Conservation (phyloP, 1,140 invertebrate species). For the Ceratosolen fusciceps region DNA sequence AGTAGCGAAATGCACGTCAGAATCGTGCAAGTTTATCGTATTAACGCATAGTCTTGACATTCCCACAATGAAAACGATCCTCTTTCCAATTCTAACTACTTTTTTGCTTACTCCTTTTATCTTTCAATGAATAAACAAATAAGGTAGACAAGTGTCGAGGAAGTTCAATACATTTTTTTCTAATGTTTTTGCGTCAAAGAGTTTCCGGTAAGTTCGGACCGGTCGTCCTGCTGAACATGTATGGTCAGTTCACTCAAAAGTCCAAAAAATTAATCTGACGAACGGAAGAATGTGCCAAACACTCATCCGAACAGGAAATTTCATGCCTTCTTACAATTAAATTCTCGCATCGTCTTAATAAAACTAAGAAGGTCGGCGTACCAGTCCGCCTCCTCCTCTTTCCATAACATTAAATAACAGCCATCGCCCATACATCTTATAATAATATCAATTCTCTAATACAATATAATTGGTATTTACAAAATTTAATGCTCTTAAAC, state of each 20-base stretch:
- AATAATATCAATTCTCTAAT: constrained; percentile 5
- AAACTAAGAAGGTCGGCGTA: background rate
- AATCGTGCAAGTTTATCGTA: background rate
- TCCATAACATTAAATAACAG: background rate
- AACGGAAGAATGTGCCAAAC: background rate
- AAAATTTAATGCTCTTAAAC: background rate
- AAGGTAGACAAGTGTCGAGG: too few relatives aligned
- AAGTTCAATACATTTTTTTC: background rate
- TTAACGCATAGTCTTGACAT: background rate
- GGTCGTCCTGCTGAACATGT: background rate
- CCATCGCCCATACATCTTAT: background rate
- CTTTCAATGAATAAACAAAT: too few relatives aligned
- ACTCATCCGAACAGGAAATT: background rate
- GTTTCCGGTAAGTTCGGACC: background rate
- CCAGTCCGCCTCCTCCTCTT: too few relatives aligned
- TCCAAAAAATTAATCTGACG: background rate
- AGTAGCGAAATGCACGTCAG: background rate
- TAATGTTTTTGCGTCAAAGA: background rate
- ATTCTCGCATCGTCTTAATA: background rate
- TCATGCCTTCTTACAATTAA: background rate
- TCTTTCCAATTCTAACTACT: background rate
- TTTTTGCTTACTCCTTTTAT: background rate
- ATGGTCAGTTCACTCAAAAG: background rate
- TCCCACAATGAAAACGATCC: background rate
- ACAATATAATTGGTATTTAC: background rate